phyloP scores from a whole-genome alignment of 92 coral and sea anemone genomes.

The Chrysogorgia sp. region DNA sequence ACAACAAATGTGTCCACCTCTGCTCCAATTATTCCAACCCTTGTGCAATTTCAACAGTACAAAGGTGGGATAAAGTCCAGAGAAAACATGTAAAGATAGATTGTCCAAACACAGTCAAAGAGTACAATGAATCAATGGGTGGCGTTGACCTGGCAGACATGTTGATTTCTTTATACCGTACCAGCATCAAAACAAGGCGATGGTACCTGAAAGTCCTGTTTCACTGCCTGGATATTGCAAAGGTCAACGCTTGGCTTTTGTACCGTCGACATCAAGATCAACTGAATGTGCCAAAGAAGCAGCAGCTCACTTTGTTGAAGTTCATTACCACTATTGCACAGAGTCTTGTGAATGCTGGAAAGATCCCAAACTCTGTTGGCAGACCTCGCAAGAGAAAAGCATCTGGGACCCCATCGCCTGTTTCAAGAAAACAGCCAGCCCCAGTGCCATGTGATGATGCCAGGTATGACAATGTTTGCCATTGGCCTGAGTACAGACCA shows the following conservation, averaged over 20 bases:
- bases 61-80: background rate
- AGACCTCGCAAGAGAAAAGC: constrained; percentile 20
- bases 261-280: background rate
- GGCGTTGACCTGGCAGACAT: constrained; percentile 24
- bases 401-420: background rate
- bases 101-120: constrained; percentile 20
- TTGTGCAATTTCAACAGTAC: constrained; percentile 6
- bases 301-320: constrained; percentile 16
- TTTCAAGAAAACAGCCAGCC: no score
- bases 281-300: constrained; percentile 12
- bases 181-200: constrained; percentile 21
- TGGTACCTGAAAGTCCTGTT: constrained; percentile 27
- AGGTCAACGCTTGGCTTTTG: no score
- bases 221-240: constrained; percentile 20
- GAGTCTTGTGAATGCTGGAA: constrained; percentile 14
- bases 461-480: no score
- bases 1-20: no score
- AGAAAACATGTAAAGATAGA: constrained; percentile 8
- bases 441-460: no score
- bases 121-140: constrained; percentile 11
- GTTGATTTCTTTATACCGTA: constrained; percentile 15
- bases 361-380: constrained; percentile 19
- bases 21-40: background rate
- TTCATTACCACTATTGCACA: constrained; percentile 6
- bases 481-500: no score